phyloP scores from a whole-genome alignment of 2,888 invertebrate species.

The Idaea biselata region DNA sequence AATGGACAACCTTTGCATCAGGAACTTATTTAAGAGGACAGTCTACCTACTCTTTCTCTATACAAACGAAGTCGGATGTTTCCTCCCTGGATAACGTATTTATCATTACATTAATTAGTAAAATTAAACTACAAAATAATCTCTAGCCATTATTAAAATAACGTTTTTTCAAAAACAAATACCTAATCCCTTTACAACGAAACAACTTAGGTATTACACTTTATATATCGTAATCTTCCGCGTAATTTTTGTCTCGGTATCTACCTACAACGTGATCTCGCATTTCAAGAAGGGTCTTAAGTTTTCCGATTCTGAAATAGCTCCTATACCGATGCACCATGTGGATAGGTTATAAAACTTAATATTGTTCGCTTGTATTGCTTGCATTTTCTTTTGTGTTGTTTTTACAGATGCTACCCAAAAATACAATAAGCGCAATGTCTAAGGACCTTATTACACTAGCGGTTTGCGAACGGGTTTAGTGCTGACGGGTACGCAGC shows the following conservation, averaged over 20 bases:
- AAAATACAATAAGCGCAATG: not conserved
- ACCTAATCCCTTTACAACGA: not conserved
- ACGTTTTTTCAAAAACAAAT: no score
- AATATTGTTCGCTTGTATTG: conserved; percentile 26
- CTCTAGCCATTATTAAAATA: no score
- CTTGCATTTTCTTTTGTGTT: conserved; percentile 1
- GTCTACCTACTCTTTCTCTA: no score
- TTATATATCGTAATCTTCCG: conserved; percentile 19
- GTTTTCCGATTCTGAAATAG: conserved; percentile 20
- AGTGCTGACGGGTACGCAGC: no score
- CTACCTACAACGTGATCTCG: conserved; percentile 21
- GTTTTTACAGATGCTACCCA: not conserved
- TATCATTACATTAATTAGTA: no score
- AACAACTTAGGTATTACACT: not conserved
- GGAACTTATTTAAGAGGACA: no score
- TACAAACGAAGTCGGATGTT: no score
- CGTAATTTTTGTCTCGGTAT: conserved; percentile 22
- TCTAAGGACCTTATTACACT: not conserved
- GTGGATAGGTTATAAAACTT: conserved; percentile 39
- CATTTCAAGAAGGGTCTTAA: conserved; percentile 24
- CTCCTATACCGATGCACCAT: conserved; percentile 28
- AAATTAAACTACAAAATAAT: no score
- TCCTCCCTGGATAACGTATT: no score
- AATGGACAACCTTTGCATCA: no score
- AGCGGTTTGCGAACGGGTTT: no score